Conservation (phyloP, 2,113 vertebrate species). For the Pitta sordida region DNA sequence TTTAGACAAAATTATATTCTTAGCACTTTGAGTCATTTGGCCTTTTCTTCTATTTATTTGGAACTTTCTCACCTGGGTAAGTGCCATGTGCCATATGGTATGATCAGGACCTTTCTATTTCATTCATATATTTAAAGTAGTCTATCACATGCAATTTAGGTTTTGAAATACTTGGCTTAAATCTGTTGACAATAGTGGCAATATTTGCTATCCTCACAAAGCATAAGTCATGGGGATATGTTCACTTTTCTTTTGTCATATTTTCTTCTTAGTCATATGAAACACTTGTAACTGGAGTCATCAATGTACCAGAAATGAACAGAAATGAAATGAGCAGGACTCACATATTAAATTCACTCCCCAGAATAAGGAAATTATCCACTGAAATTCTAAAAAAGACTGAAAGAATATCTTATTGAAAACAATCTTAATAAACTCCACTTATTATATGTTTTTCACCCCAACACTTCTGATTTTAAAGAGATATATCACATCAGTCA, state of each 20-base stretch:
- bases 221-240: not conserved
- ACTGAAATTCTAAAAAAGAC: not conserved
- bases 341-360: not conserved
- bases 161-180: not conserved
- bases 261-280: not conserved
- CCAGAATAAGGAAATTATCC: not conserved
- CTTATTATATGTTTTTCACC: not conserved
- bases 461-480: not conserved
- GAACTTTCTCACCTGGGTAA: not conserved
- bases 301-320: not conserved
- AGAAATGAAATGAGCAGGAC: not conserved
- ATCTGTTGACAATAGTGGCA: not conserved
- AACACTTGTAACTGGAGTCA: not conserved
- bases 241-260: not conserved
- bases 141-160: not conserved
- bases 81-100: not conserved
- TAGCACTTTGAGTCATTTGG: not conserved
- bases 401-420: not conserved
- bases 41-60: not conserved
- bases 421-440: not conserved
- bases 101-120: not conserved
- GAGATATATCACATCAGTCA: not conserved
- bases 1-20: not conserved
- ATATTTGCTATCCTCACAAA: not conserved
- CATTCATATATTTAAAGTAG: slow-evolving; percentile 6